Conservation (phyloP, 1,140 invertebrate species). For the Cydia fagiglandana region DNA sequence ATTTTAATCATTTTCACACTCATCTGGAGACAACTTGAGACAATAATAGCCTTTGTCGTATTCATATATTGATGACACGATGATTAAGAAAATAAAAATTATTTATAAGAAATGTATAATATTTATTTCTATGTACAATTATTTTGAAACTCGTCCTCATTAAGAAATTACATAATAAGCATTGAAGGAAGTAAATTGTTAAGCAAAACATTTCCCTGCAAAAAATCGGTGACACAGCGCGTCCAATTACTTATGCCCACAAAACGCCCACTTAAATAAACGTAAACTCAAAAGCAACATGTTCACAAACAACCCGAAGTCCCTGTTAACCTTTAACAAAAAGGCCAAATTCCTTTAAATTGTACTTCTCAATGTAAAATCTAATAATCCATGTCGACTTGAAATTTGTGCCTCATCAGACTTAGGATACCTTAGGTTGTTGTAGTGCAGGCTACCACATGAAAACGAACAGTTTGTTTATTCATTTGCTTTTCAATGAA, state of each 20-base stretch:
- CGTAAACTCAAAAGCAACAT: background rate
- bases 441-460: background rate
- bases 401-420: constrained; percentile 10
- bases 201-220: too few relatives aligned
- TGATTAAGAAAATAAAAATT: too few relatives aligned
- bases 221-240: background rate
- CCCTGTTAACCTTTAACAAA: background rate
- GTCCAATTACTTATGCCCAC: background rate
- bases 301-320: background rate
- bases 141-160: too few relatives aligned
- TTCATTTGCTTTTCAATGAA: background rate
- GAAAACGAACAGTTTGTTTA: background rate
- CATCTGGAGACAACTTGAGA: too few relatives aligned
- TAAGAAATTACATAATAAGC: too few relatives aligned
- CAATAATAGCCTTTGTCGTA: too few relatives aligned
- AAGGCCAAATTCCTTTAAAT: constrained; percentile 1
- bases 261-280: background rate
- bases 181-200: background rate
- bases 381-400: constrained; percentile 21
- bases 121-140: too few relatives aligned
- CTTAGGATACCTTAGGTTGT: background rate
- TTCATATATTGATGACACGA: too few relatives aligned
- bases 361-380: constrained; percentile 10
- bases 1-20: too few relatives aligned
- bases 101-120: too few relatives aligned